Evolutionary conservation across 2,888 invertebrate species (phyloP).

Genomic region (Nebria salina): DNA sequence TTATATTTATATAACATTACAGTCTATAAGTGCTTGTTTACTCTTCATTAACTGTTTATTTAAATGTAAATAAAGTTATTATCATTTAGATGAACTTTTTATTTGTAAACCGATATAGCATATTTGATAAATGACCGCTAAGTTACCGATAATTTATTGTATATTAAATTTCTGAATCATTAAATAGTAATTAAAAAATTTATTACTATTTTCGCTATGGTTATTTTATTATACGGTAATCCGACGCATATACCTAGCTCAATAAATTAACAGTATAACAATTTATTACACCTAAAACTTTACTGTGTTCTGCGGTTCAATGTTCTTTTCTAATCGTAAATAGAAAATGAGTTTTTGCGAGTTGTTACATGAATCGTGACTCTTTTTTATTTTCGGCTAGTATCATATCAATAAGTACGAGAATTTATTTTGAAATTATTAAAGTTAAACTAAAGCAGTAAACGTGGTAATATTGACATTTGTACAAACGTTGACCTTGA

Average conservation of each 20-base stretch:
- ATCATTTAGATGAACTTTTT: background rate
- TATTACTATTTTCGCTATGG: background rate
- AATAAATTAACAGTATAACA: background rate
- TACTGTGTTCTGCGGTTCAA: background rate
- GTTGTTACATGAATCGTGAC: background rate
- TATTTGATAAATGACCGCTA: too few relatives aligned
- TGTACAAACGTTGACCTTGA: conserved; percentile 11
- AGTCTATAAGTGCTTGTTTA: background rate
- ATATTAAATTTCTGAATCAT: background rate
- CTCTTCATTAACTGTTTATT: background rate
- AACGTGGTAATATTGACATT: conserved; percentile 33
- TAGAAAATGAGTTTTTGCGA: background rate
- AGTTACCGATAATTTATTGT: background rate
- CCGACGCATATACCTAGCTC: background rate
- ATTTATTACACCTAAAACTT: background rate
- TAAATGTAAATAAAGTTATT: background rate
- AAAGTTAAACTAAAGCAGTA: background rate
- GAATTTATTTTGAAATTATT: background rate
- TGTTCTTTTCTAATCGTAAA: background rate
- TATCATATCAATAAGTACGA: background rate
- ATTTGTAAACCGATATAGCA: background rate
- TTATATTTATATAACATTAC: background rate
- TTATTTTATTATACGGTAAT: background rate
- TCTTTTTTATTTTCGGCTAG: background rate
- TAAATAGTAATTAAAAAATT: background rate